phyloP scores from a whole-genome alignment of 2,113 vertebrate species.

The Tursiops truncatus region DNA sequence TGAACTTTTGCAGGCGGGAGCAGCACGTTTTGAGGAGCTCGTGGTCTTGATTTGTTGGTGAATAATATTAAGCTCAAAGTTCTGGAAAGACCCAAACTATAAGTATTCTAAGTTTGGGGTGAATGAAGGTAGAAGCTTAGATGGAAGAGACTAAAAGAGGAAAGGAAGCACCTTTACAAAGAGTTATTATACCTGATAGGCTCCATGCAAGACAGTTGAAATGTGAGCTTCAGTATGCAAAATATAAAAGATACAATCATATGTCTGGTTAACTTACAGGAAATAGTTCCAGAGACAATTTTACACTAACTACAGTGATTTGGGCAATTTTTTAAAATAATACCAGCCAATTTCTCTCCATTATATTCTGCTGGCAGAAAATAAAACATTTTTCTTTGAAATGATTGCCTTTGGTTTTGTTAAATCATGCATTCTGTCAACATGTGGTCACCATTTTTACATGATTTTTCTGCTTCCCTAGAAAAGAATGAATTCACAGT shows the following conservation, averaged over 20 bases:
- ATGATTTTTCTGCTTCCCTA: constrained; percentile 85
- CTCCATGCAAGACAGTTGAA: constrained; percentile 83
- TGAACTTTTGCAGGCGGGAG: neutral
- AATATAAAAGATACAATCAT: constrained; percentile 89
- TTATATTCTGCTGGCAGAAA: constrained; percentile 91
- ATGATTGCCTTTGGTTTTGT: constrained; percentile 90
- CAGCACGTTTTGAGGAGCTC: neutral
- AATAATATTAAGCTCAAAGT: constrained; percentile 62
- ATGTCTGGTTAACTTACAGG: constrained; percentile 89
- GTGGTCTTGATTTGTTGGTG: neutral
- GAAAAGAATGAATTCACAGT: constrained; percentile 84
- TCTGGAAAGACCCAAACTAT: neutral
- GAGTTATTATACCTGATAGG: constrained; percentile 85
- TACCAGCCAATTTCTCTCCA: constrained; percentile 91
- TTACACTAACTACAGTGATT: constrained; percentile 92
- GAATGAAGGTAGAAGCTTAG: constrained; percentile 50
- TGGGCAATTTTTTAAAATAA: constrained; percentile 93
- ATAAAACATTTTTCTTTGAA: constrained; percentile 91
- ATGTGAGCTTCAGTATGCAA: constrained; percentile 87
- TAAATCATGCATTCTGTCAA: constrained; percentile 90
- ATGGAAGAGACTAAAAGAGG: constrained; percentile 65
- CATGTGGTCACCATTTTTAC: constrained; percentile 88
- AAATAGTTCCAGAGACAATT: constrained; percentile 90
- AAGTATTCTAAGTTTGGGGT: constrained; percentile 33
- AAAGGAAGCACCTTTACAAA: constrained; percentile 82